Percentiles rank a stretch among this genome's conserved stretches.
phyloP scores from a whole-genome alignment of 1,140 invertebrate genomes.

The Drosophila mojavensis region DNA sequence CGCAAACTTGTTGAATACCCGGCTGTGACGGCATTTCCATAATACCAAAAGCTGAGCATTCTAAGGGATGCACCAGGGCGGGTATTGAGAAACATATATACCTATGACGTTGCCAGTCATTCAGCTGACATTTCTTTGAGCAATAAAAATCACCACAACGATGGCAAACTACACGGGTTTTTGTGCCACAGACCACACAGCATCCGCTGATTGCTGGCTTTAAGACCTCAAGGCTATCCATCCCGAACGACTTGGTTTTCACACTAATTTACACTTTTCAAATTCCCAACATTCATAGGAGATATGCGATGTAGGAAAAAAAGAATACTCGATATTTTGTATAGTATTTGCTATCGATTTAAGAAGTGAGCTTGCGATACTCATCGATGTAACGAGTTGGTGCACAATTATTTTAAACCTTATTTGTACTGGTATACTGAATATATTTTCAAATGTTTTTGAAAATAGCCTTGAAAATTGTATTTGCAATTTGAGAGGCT shows the following conservation, averaged over 20 bases:
- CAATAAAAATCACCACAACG: conserved; percentile 70
- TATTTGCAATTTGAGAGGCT: too few relatives aligned
- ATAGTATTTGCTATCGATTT: neutral
- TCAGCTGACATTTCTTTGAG: conserved; percentile 48
- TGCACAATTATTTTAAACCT: too few relatives aligned
- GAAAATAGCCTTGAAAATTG: too few relatives aligned
- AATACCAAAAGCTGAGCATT: conserved; percentile 24
- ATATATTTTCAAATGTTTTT: too few relatives aligned
- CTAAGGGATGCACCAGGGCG: conserved; percentile 44
- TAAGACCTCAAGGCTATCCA: neutral
- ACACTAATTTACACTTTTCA: neutral
- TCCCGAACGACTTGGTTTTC: neutral
- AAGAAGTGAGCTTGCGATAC: too few relatives aligned
- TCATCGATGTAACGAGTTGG: too few relatives aligned
- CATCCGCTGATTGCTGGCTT: neutral
- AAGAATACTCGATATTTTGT: neutral
- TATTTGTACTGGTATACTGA: too few relatives aligned
- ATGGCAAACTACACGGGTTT: conserved; percentile 46
- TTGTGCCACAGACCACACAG: conserved; percentile 43
- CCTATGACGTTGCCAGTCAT: conserved; percentile 62
- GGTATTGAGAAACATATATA: conserved; percentile 66
- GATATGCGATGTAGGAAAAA: neutral
- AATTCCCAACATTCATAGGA: neutral
- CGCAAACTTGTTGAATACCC: neutral
- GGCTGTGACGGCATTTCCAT: neutral